Evolutionary conservation across 2,113 vertebrate species (phyloP).

Genomic region (Hypomesus transpacificus): DNA sequence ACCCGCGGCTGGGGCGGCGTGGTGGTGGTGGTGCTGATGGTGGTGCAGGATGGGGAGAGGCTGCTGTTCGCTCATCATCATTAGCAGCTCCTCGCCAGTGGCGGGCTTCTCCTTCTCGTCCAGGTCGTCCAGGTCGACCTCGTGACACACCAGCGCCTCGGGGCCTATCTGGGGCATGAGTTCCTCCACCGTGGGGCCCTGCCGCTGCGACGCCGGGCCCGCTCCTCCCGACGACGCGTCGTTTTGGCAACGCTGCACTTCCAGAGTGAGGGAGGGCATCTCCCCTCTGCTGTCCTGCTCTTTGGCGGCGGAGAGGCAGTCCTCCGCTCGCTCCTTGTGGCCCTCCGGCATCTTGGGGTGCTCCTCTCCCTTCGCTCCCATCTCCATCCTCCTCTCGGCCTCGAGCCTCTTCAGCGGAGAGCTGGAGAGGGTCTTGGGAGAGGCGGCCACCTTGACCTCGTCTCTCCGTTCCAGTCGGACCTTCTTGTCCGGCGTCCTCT

Average conservation of each 20-base stretch:
- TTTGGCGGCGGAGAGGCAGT: conserved; percentile 37
- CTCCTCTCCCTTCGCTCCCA: conserved; percentile 18
- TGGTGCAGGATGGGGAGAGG: neutral
- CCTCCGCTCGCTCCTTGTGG: conserved; percentile 1
- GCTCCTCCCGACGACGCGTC: conserved; percentile 1
- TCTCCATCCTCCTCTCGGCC: conserved; percentile 42
- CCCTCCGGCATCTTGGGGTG: conserved; percentile 12
- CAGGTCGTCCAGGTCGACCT: conserved; percentile 91
- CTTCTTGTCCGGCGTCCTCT: conserved; percentile 80
- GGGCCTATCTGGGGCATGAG: conserved; percentile 86
- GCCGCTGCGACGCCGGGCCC: conserved; percentile 54
- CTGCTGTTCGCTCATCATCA: conserved; percentile 48
- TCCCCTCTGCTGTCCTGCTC: conserved; percentile 66
- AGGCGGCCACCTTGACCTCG: conserved; percentile 65
- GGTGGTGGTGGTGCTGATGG: conserved; percentile 17
- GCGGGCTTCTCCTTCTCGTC: conserved; percentile 88
- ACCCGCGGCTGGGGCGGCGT: conserved; percentile 39
- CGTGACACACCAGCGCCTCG: conserved; percentile 89
- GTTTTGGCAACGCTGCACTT: conserved; percentile 35
- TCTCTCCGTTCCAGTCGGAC: conserved; percentile 73
- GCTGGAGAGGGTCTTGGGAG: conserved; percentile 25
- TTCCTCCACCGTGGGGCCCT: conserved; percentile 61
- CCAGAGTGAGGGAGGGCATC: conserved; percentile 73
- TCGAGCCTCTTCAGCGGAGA: conserved; percentile 59
- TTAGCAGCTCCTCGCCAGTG: conserved; percentile 65